These are phyloP conservation scores for Drosophila putrida DNA, from an alignment of 2,888 invertebrate genomes.

Conservation along the genomic window DNA sequence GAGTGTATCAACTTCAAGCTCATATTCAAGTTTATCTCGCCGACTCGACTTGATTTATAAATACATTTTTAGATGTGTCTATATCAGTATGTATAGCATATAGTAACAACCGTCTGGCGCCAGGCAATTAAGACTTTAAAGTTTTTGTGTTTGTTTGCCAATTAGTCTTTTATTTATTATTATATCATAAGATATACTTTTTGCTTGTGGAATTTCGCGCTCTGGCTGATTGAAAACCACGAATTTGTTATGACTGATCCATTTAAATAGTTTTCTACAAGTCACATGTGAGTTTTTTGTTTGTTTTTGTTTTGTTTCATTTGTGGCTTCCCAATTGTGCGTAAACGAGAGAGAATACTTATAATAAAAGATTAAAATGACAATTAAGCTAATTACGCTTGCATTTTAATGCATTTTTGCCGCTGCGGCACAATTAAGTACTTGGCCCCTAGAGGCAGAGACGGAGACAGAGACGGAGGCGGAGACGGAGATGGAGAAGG, in stretches of 20 bases:
- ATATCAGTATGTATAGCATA: conserved; percentile 14
- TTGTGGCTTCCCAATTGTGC: conserved; percentile 41
- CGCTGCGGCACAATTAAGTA: conserved; percentile 59
- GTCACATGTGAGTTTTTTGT: conserved; percentile 17
- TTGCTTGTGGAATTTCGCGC: conserved; percentile 29
- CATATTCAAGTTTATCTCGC: conserved; percentile 24
- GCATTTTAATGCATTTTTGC: conserved; percentile 61
- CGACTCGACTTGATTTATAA: conserved; percentile 23
- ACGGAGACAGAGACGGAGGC: conserved; percentile 1
- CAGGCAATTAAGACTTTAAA: conserved; percentile 65
- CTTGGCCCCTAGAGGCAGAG: conserved; percentile 19
- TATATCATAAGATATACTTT: conserved; percentile 38
- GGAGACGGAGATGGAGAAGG: no score
- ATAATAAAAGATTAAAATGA: conserved; percentile 55
- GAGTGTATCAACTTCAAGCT: conserved; percentile 40
- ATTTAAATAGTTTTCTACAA: conserved; percentile 18
- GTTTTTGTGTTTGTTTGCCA: conserved; percentile 57
- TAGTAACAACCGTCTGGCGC: conserved; percentile 69
- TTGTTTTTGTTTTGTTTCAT: no score
- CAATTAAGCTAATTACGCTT: conserved; percentile 75
- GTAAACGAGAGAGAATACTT: conserved; percentile 48
- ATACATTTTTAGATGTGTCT: conserved; percentile 16
- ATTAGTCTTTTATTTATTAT: conserved; percentile 60
- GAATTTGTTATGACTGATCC: conserved; percentile 14
- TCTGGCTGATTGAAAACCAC: conserved; percentile 24